Evolutionary conservation across 1,140 invertebrate species (phyloP).

Genomic region (Cherax quadricarinatus): DNA sequence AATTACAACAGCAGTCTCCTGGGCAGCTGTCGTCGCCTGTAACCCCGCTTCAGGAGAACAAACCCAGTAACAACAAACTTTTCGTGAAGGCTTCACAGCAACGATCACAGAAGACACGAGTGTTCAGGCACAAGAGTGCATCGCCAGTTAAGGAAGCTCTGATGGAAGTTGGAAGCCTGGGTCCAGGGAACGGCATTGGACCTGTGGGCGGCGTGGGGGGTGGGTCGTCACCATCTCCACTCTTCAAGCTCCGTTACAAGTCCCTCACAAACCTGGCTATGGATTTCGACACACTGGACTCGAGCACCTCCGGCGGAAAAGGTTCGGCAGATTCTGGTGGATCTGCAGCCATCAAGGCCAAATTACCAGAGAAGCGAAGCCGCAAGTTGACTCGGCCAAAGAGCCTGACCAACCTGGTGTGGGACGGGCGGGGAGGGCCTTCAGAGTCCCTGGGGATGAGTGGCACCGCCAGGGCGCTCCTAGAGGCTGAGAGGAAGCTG

Average conservation of each 20-base stretch:
- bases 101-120: slow-evolving; percentile 63
- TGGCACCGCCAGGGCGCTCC: slow-evolving; percentile 50
- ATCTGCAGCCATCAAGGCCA: slow-evolving; percentile 77
- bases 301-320: slow-evolving; percentile 90
- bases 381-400: slow-evolving; percentile 80
- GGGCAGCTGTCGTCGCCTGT: slow-evolving; percentile 22
- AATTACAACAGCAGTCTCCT: slow-evolving; percentile 21
- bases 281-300: slow-evolving; percentile 90
- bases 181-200: slow-evolving; percentile 77
- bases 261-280: slow-evolving; percentile 88
- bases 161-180: slow-evolving; percentile 45
- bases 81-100: slow-evolving; percentile 72
- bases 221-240: slow-evolving; percentile 82
- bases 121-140: slow-evolving; percentile 82
- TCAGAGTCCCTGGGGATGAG: slow-evolving; percentile 34
- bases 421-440: slow-evolving; percentile 79
- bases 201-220: slow-evolving; percentile 76
- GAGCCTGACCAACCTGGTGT: slow-evolving; percentile 83
- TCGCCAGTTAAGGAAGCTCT: slow-evolving; percentile 81
- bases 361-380: slow-evolving; percentile 87
- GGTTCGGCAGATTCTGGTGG: slow-evolving; percentile 88
- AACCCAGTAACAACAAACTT: slow-evolving; percentile 65
- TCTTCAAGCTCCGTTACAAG: slow-evolving; percentile 89
- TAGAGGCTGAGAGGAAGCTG: slow-evolving; percentile 68
- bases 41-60: slow-evolving; percentile 31